A percentile compares a stretch with the other conserved stretches of the same genome.
Evolutionary conservation across 2,113 vertebrate genomes (phyloP).

Genomic region (Larimichthys polyactis): DNA sequence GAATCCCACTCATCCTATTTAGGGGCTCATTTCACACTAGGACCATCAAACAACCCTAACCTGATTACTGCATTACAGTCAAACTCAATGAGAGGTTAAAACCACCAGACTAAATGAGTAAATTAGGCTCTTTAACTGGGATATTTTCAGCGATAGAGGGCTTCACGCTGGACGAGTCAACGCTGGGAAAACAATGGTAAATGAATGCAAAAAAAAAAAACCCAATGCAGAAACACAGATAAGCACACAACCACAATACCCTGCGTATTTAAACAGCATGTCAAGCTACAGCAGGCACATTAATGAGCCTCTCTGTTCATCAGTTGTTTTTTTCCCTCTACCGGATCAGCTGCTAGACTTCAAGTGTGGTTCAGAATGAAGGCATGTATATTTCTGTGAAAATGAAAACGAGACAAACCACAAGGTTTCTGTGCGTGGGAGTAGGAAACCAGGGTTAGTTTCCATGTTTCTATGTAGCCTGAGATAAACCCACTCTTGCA

Average conservation of each 20-base stretch:
- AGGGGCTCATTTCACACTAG: conserved; percentile 73
- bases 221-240: neutral
- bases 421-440: conserved; percentile 63
- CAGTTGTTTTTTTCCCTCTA: neutral
- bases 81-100: conserved; percentile 65
- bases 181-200: neutral
- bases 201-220: neutral
- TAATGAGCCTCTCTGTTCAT: neutral
- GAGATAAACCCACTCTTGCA: conserved; percentile 53
- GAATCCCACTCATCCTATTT: conserved; percentile 78
- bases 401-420: conserved; percentile 69
- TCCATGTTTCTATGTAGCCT: conserved; percentile 64
- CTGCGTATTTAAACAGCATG: neutral
- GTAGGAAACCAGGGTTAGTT: conserved; percentile 69
- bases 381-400: conserved; percentile 50
- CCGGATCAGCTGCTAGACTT: neutral
- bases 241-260: neutral
- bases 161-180: neutral
- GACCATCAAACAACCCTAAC: conserved; percentile 74
- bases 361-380: conserved; percentile 1
- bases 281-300: neutral
- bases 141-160: conserved; percentile 13
- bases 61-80: conserved; percentile 73
- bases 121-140: conserved; percentile 49
- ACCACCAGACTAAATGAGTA: conserved; percentile 54